phyloP scores from a whole-genome alignment of 30 jellyfish, hydroid and myxozoan species.

The Aurelia aurita region DNA sequence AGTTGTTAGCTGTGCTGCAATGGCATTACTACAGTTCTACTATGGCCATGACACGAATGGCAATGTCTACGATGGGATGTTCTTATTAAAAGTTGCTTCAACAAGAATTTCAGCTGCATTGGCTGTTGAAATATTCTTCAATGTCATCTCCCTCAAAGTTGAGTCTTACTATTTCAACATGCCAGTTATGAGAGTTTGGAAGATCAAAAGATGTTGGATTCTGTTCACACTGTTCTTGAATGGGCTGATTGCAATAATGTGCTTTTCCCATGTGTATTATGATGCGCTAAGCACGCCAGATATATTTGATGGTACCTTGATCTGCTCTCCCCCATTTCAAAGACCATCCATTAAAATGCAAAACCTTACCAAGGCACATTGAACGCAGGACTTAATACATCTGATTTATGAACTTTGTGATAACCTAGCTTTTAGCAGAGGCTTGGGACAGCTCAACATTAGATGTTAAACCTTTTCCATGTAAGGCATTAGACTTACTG shows the following conservation, averaged over 20 bases:
- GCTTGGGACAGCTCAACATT: too few species aligned
- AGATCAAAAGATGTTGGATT: slow-evolving; percentile 30
- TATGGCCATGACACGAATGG: slow-evolving; percentile 53
- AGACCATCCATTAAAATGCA: slow-evolving; percentile 32
- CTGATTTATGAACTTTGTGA: too few species aligned
- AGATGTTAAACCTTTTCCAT: too few species aligned
- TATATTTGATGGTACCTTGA: slow-evolving; percentile 68
- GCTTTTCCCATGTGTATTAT: slow-evolving; percentile 58
- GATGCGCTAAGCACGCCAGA: slow-evolving; percentile 62
- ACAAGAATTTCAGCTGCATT: slow-evolving; percentile 42
- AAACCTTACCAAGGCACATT: too few species aligned
- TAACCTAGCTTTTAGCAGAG: too few species aligned
- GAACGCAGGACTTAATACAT: too few species aligned
- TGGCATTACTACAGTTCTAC: slow-evolving; percentile 33
- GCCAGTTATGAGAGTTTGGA: slow-evolving; percentile 74
- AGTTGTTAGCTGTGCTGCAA: slow-evolving; percentile 43
- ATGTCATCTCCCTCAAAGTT: slow-evolving; percentile 46
- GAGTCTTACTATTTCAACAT: slow-evolving; percentile 69
- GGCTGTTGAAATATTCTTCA: slow-evolving; percentile 45
- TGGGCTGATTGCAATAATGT: slow-evolving; percentile 49
- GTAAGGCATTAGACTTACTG: too few species aligned
- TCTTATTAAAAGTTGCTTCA: slow-evolving; percentile 27
- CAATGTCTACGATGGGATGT: background rate
- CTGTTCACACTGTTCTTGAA: slow-evolving; percentile 20
- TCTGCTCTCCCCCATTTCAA: slow-evolving; percentile 57